Evolutionary conservation across 1,140 invertebrate genomes (phyloP), one percentile per base, ranked within the genome.

Genomic region (Coenobita brevimanus): DNA sequence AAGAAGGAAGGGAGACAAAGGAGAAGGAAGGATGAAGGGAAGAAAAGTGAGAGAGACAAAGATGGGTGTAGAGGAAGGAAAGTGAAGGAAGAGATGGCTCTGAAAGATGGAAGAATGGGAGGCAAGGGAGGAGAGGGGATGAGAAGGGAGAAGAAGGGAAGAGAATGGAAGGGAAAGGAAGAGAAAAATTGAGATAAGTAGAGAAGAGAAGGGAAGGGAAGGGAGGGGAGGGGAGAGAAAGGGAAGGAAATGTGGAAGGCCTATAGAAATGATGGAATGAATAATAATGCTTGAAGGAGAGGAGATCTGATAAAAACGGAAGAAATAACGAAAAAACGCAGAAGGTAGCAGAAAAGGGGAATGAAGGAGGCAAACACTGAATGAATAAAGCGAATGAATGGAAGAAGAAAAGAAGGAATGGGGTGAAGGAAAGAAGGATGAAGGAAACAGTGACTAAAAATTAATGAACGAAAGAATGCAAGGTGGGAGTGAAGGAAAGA

Each of bases 101-200:
- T 76, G 43, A 76, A 76, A 41, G 73, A 76, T 36, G 50, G 27
- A 46, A 71, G n/a, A 38, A 71, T 38, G 36, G 67, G 50, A 41
- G 50, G 43, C 41, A 43, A 76, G 38, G 50, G 17, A 41, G 38
- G 50, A 27, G 27, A 41, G 4, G 73, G 50, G 73, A 38, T 30
- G 41, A 73, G n/a, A n/a, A n/a, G 36, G 69, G 41, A 38, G 36
- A 73, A 73, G 69, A 24, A 38, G 67, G 41, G 67, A 71, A 4
- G 67, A 71, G 67, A 71, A 71, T 38, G 33, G 41, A 38, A 71
- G 67, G 67, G 41, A 71, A 71, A 71, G 41, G 36, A 71, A 71
- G n/a, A n/a, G n/a, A n/a, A n/a, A n/a, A n/a, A n/a, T n/a, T n/a
- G n/a, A n/a, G n/a, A n/a, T n/a, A n/a, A n/a, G n/a, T n/a, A n/a